These are phyloP conservation scores for Colletes latitarsis DNA, from an alignment of 1,140 invertebrate genomes.

Conservation along the genomic window DNA sequence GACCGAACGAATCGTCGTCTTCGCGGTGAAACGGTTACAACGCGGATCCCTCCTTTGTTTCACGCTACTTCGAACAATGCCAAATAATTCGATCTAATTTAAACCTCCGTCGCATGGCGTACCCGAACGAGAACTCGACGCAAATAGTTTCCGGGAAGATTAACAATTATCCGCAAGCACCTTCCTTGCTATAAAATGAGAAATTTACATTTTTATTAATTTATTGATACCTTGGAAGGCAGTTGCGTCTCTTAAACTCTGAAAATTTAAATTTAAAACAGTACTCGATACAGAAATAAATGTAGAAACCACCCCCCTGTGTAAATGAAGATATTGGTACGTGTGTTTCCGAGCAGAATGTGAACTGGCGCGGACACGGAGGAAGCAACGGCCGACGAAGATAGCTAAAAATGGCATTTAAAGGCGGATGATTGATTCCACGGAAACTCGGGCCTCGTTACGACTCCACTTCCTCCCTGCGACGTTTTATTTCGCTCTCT, in stretches of 20 bases:
- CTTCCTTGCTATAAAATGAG: no score
- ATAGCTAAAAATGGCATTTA: conserved; percentile 62
- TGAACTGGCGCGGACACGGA: background rate
- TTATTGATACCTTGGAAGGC: no score
- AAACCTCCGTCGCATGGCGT: no score
- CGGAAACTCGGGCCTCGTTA: conserved; percentile 53
- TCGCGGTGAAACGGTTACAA: background rate
- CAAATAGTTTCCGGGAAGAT: no score
- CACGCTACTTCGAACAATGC: no score
- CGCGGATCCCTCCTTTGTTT: background rate
- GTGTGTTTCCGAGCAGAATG: background rate
- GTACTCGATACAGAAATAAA: background rate
- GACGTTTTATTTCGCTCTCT: conserved; percentile 23
- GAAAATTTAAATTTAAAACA: no score
- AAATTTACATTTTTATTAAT: no score
- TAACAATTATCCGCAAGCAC: no score
- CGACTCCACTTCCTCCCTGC: conserved; percentile 19
- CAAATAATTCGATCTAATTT: no score
- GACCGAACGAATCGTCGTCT: background rate
- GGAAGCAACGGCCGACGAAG: conserved; percentile 36
- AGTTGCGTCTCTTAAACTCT: no score
- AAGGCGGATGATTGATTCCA: conserved; percentile 55
- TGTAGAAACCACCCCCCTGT: background rate
- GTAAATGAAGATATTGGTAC: background rate
- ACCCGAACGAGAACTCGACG: no score